Evolutionary conservation across 92 coral and sea anemone species (phyloP).

Genomic region (Zoanthus gigantus): DNA sequence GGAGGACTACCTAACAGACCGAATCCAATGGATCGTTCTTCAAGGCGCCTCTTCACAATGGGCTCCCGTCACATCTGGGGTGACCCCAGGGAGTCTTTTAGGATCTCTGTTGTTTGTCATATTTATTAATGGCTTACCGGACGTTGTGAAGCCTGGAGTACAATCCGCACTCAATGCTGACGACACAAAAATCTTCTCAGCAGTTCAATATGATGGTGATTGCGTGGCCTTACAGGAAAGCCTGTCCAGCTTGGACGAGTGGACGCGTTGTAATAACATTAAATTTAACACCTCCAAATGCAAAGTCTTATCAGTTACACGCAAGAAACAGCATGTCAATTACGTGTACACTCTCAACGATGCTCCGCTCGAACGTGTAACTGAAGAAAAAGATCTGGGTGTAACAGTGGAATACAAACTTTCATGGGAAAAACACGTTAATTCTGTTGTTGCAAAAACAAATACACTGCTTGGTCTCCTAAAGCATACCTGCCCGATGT

Average conservation of each 20-base stretch:
- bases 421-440: conserved; percentile 15
- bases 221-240: conserved; percentile 22
- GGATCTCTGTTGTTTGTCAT: conserved; percentile 24
- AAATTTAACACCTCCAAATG: conserved; percentile 23
- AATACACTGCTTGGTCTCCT: too few relatives aligned
- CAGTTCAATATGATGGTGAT: conserved; percentile 1
- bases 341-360: background rate
- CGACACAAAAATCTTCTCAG: conserved; percentile 26
- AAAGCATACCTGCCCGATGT: too few relatives aligned
- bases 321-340: conserved; percentile 32
- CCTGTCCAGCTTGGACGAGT: conserved; percentile 24
- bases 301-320: conserved; percentile 44
- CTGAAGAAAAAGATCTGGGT: conserved; percentile 22
- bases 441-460: background rate
- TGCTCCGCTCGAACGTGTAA: background rate
- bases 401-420: background rate
- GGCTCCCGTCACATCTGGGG: conserved; percentile 48
- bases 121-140: conserved; percentile 32
- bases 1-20: conserved; percentile 44
- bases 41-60: conserved; percentile 42
- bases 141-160: conserved; percentile 22
- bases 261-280: conserved; percentile 29
- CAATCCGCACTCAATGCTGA: conserved; percentile 46
- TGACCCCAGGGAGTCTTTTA: conserved; percentile 49
- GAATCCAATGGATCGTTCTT: conserved; percentile 55